Base-by-base conservation (phyloP, 2,888 invertebrate genomes). In the Asteroscopus sphinx region DNA sequence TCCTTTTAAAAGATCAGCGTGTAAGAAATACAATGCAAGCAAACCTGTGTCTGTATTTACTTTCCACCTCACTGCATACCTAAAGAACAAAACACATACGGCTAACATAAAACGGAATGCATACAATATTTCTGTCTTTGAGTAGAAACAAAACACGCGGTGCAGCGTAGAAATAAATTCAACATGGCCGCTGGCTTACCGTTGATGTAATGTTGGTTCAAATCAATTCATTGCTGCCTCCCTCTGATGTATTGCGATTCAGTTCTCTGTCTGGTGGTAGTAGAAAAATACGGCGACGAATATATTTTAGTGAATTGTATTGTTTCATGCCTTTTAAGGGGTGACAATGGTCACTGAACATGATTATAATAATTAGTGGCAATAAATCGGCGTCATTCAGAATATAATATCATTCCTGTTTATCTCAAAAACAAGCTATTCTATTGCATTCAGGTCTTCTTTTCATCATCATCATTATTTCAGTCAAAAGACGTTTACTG, bases 221-320 rank as follows among this genome's bases (percentile, higher is more conserved):
- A 80, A 82, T 81, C 82, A 84, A 85, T 85, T 85, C 81, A 86
- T 85, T 80, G 82, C 80, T 63, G 62, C 61, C 70, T 73, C 69
- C 12, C 65, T 73, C 75, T 81, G 73, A 84, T 78, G 70, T 76
- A 84, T 73, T 52, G 44, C 41, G 40, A 28, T 64, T 67, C 68
- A 57, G 25, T 42, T 12, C 6, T 13, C 33, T 16, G n/a, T 37
- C 44, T 52, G 17, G 16, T 32, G 35, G 40, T 35, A 13, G 41
- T 32, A 39, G 55, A 28, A 51, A 30, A 36, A 6, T 15, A 12
- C 3, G 12, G 17, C 0, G 21, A 16, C 2, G 4, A 17, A 4
- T 35, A 13, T 25, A 28, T 17, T 44, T 42, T 47, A 15, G 21
- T 60, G 5, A 26, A 42, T 45, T 47, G 11, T 1, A 13, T 42